Percentiles rank a stretch among this genome's conserved stretches.
Evolutionary conservation across 1,140 invertebrate species (phyloP).

Genomic region (Eufriesea mexicana): DNA sequence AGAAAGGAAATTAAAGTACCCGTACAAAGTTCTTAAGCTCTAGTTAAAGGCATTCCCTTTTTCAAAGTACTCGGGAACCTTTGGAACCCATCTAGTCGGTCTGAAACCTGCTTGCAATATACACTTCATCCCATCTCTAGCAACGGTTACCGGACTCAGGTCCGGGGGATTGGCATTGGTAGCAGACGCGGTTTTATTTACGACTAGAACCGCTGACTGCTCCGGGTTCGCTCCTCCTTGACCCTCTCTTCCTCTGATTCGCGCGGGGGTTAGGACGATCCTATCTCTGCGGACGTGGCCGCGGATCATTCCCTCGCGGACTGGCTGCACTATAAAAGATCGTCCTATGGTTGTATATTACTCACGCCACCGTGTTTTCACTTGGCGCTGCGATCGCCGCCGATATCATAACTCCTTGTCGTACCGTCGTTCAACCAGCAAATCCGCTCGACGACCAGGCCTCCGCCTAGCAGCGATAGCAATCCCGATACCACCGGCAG

Average conservation of each 20-base stretch:
- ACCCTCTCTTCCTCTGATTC: conserved; percentile 67
- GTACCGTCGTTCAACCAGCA: conserved; percentile 77
- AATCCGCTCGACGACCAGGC: conserved; percentile 72
- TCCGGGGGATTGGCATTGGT: conserved; percentile 75
- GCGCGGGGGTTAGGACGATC: conserved; percentile 74
- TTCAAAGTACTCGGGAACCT: too few relatives aligned
- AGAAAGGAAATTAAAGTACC: too few relatives aligned
- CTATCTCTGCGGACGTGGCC: conserved; percentile 76
- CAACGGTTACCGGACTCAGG: conserved; percentile 18
- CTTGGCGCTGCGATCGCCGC: conserved; percentile 80
- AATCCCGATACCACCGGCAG: conserved; percentile 70
- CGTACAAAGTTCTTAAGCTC: too few relatives aligned
- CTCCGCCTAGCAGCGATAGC: conserved; percentile 73
- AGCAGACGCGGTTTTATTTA: conserved; percentile 78
- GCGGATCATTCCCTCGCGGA: conserved; percentile 79
- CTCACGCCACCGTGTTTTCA: conserved; percentile 82
- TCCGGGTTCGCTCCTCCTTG: conserved; percentile 76
- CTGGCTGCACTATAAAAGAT: conserved; percentile 78
- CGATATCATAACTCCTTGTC: conserved; percentile 83
- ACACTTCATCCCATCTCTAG: background rate
- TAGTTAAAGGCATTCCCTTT: too few relatives aligned
- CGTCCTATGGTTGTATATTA: conserved; percentile 81
- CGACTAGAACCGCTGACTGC: conserved; percentile 72
- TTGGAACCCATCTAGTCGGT: background rate
- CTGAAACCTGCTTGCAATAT: background rate